Conservation (phyloP, 2,888 invertebrate genomes). For the Drosophila nr. perissopoda region DNA sequence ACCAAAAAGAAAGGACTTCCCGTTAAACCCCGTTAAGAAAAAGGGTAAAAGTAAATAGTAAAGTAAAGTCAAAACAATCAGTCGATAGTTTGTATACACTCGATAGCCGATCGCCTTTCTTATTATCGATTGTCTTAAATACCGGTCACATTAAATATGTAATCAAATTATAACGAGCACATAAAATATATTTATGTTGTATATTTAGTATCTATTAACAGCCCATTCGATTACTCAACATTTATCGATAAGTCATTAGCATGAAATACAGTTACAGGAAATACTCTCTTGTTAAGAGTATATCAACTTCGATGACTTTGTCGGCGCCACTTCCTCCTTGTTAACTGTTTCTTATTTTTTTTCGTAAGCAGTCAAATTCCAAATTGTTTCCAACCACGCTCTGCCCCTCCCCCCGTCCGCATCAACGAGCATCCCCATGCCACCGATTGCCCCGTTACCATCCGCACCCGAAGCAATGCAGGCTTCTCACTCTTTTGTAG, state of each 20-base stretch:
- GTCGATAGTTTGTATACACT: neutral
- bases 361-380: constrained; percentile 52
- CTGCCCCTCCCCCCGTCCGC: constrained; percentile 13
- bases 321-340: constrained; percentile 42
- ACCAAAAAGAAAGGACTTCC: neutral
- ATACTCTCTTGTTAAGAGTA: constrained; percentile 27
- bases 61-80: neutral
- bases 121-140: neutral
- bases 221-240: neutral
- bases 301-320: constrained; percentile 23
- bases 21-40: neutral
- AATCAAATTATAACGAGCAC: neutral
- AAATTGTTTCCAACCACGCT: constrained; percentile 52
- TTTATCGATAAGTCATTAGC: neutral
- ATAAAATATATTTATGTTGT: neutral
- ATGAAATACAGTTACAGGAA: neutral
- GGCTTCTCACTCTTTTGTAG: constrained; percentile 74
- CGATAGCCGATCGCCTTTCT: neutral
- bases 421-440: neutral
- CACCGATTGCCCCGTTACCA: constrained; percentile 24
- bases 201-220: neutral
- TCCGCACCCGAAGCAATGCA: constrained; percentile 72
- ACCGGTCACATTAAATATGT: neutral
- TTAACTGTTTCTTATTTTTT: constrained; percentile 45
- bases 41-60: neutral